A percentile compares a stretch with the other conserved stretches of the same genome.
phyloP scores from a whole-genome alignment of 2,797 vertebrate genomes.

The Etheostoma nigrum region DNA sequence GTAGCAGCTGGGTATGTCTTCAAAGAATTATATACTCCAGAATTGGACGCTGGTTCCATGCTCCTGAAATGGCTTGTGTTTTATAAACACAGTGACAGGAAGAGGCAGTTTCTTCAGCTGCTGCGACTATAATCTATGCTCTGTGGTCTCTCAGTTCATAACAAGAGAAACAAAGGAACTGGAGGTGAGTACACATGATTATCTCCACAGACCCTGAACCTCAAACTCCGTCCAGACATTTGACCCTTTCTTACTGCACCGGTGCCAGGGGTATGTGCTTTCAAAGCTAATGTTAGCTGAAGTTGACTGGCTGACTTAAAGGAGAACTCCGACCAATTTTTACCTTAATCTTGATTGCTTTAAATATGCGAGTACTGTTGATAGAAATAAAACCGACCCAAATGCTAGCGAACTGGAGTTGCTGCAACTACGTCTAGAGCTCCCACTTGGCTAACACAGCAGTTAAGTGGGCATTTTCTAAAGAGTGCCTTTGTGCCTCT shows the following conservation, averaged over 20 bases:
- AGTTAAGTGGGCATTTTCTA: no score
- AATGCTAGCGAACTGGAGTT: no score
- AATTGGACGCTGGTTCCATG: constrained; percentile 10
- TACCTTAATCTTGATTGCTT: no score
- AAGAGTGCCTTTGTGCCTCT: no score
- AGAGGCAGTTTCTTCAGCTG: constrained; percentile 9
- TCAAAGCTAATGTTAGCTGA: neutral
- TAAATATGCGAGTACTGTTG: no score
- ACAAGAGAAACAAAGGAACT: neutral
- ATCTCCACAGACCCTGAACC: constrained; percentile 8
- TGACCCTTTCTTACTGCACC: constrained; percentile 9
- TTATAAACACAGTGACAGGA: constrained; percentile 9
- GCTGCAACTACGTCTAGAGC: no score
- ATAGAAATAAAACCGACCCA: no score
- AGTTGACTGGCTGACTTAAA: no score
- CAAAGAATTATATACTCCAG: neutral
- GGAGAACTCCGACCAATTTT: no score
- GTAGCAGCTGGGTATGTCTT: neutral
- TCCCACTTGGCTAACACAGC: no score
- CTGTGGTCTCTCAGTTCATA: constrained; percentile 3
- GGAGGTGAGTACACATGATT: neutral
- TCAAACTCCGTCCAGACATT: constrained; percentile 1
- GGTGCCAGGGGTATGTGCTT: neutral
- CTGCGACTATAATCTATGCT: neutral
- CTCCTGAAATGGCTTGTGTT: constrained; percentile 12